These are phyloP conservation scores for Buteo buteo DNA, from an alignment of 2,113 vertebrate genomes.

Conservation along the genomic window DNA sequence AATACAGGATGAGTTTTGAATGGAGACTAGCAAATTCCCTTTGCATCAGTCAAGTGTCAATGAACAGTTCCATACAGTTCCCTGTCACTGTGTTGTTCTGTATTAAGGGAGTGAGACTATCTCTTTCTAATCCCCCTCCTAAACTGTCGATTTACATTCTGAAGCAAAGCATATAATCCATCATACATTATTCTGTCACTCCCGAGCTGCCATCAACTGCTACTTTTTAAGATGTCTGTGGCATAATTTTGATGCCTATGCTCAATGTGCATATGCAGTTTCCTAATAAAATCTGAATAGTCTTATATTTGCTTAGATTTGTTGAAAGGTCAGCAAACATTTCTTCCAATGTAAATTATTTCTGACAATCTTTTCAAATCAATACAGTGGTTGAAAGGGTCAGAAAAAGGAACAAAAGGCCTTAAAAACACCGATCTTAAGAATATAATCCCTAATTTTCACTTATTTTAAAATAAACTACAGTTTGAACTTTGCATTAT, in stretches of 20 bases:
- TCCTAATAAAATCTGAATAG: not conserved
- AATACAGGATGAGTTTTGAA: not conserved
- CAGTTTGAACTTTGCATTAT: not conserved
- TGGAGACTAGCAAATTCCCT: not conserved
- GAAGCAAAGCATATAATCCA: not conserved
- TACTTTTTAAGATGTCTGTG: not conserved
- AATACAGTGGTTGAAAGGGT: not conserved
- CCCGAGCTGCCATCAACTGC: not conserved
- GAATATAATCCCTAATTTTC: not conserved
- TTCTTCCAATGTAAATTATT: not conserved
- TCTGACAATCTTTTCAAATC: not conserved
- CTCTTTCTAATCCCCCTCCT: not conserved
- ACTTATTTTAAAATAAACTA: not conserved
- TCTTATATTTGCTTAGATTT: not conserved
- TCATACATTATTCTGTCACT: not conserved
- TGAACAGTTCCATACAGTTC: not conserved
- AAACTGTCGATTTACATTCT: not conserved
- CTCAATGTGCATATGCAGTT: not conserved
- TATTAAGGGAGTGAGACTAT: not conserved
- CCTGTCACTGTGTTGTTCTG: not conserved
- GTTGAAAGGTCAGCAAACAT: not conserved
- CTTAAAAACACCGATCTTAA: not conserved
- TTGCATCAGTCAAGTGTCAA: not conserved
- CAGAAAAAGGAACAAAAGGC: not conserved
- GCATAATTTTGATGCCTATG: not conserved